Conservation (phyloP, 2,888 invertebrate genomes). For the Enchytraeus crypticus region DNA sequence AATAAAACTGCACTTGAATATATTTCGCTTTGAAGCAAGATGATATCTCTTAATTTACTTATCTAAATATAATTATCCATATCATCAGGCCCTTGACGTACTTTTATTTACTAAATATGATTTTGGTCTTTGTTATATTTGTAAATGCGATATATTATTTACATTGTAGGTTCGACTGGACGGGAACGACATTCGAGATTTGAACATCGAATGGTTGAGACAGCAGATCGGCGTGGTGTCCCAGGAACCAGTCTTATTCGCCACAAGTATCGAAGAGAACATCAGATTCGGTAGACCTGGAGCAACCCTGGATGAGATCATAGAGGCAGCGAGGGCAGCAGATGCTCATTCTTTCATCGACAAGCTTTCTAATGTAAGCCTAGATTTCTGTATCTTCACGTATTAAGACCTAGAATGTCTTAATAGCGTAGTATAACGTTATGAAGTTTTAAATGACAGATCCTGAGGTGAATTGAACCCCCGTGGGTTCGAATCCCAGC, state of each 20-base stretch:
- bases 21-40: too few species aligned
- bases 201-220: constrained; percentile 28
- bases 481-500: too few species aligned
- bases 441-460: too few species aligned
- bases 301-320: constrained; percentile 33
- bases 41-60: too few species aligned
- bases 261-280: constrained; percentile 52
- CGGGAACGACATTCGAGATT: constrained; percentile 31
- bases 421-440: too few species aligned
- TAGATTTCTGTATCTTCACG: too few species aligned
- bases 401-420: too few species aligned
- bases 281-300: constrained; percentile 45
- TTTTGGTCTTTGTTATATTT: background rate
- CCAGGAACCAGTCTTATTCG: constrained; percentile 60
- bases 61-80: too few species aligned
- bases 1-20: too few species aligned
- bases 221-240: constrained; percentile 31
- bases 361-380: constrained; percentile 19
- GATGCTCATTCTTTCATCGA: constrained; percentile 32
- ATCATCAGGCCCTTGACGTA: too few species aligned
- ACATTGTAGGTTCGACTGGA: constrained; percentile 40
- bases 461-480: too few species aligned
- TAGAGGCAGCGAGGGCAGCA: constrained; percentile 35
- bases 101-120: background rate
- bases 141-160: background rate